Conservation (phyloP, 2,113 vertebrate species). For the Cephalopholis sonnerati region DNA sequence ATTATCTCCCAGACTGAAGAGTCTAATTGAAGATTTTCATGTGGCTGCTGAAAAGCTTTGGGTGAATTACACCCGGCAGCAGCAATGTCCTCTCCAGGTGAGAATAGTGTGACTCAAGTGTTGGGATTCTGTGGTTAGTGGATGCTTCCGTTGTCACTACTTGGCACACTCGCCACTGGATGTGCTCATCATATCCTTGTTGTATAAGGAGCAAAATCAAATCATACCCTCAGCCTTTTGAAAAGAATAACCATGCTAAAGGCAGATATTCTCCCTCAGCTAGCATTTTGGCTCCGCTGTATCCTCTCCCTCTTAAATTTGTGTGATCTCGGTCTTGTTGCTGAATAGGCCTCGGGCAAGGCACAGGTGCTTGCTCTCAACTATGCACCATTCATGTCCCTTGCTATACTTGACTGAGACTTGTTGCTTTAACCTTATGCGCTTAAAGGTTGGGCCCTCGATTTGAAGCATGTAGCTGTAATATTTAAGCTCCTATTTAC, state of each 20-base stretch:
- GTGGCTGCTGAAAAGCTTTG: constrained; percentile 25
- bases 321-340: neutral
- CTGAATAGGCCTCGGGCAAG: neutral
- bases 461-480: neutral
- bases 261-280: neutral
- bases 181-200: neutral
- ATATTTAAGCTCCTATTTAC: constrained; percentile 16
- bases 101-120: constrained; percentile 27
- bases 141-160: constrained; percentile 17
- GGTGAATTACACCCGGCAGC: constrained; percentile 16
- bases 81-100: constrained; percentile 34
- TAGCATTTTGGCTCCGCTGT: neutral
- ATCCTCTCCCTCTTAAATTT: neutral
- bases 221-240: neutral
- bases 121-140: constrained; percentile 17
- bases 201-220: constrained; percentile 19
- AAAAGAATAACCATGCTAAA: constrained; percentile 6
- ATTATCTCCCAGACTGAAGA: constrained; percentile 45
- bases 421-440: constrained; percentile 28
- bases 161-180: constrained; percentile 2
- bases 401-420: constrained; percentile 6
- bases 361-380: constrained; percentile 31
- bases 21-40: constrained; percentile 42
- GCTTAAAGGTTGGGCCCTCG: neutral
- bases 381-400: neutral